These are phyloP conservation scores for Ornithorhynchus anatinus DNA, from an alignment of 2,113 vertebrate species.

Conservation along the genomic window DNA sequence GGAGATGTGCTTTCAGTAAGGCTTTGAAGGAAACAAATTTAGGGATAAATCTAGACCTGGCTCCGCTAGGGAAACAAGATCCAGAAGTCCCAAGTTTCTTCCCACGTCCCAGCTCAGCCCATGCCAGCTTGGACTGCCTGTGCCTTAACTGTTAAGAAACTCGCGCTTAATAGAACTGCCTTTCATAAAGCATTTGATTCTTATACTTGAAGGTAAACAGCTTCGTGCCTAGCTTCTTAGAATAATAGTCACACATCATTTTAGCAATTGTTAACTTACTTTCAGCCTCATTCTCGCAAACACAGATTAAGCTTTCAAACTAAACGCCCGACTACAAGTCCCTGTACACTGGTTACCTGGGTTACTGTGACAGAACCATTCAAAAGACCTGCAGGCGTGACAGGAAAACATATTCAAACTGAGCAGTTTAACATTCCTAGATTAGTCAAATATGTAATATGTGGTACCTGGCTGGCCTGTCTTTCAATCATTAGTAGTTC, in stretches of 20 bases:
- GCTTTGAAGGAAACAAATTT: too few relatives aligned
- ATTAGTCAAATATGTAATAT: conserved; percentile 2
- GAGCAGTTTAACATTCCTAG: conserved; percentile 2
- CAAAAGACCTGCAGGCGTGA: conserved; percentile 53
- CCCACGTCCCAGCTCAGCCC: too few relatives aligned
- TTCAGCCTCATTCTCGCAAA: conserved; percentile 66
- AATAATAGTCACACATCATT: conserved; percentile 58
- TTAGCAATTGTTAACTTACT: conserved; percentile 70
- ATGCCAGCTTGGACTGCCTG: too few relatives aligned
- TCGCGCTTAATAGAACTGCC: background rate
- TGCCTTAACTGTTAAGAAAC: too few relatives aligned
- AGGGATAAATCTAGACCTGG: too few relatives aligned
- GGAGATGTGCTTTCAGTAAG: too few relatives aligned
- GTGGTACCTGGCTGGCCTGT: background rate
- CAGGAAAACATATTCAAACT: conserved; percentile 48
- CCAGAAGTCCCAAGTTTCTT: too few relatives aligned
- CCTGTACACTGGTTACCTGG: conserved; percentile 68
- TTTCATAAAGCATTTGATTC: conserved; percentile 37
- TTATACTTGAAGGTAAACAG: conserved; percentile 27
- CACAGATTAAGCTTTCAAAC: conserved; percentile 62
- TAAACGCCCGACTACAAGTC: conserved; percentile 50
- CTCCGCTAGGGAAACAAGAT: too few relatives aligned
- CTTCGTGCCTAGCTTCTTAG: conserved; percentile 47
- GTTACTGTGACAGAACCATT: conserved; percentile 58
- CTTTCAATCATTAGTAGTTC: background rate